Conservation (phyloP, 2,797 vertebrate genomes). For the Bryconaethiops microstoma region DNA sequence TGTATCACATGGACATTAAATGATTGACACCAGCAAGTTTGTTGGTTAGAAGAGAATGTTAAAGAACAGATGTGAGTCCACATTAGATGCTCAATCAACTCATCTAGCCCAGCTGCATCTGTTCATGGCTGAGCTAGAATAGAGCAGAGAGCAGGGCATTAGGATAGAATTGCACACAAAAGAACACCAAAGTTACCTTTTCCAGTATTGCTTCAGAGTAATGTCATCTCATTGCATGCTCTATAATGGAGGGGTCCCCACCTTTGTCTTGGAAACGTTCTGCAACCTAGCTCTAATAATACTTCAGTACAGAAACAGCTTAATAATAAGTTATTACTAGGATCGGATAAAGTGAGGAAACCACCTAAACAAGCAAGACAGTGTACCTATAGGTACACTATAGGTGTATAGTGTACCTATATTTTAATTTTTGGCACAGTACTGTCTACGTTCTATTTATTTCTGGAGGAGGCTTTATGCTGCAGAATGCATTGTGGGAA, state of each 20-base stretch:
- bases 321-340: too few species aligned
- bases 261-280: too few species aligned
- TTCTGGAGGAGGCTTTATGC: not conserved
- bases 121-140: not conserved
- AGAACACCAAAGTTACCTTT: not conserved
- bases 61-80: not conserved
- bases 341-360: too few species aligned
- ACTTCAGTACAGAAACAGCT: too few species aligned
- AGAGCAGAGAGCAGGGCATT: not conserved
- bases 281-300: too few species aligned
- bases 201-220: not conserved
- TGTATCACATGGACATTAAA: too few species aligned
- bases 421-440: not conserved
- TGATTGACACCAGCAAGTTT: too few species aligned
- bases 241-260: not conserved
- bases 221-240: not conserved
- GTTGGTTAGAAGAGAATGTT: not conserved
- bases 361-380: too few species aligned
- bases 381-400: too few species aligned
- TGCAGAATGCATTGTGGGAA: conserved; percentile 27
- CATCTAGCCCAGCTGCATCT: not conserved
- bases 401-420: too few species aligned
- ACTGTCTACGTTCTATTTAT: not conserved
- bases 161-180: not conserved
- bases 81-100: too few species aligned